These are phyloP conservation scores for Limnothrissa miodon DNA, from an alignment of 2,113 vertebrate species.

Conservation along the genomic window DNA sequence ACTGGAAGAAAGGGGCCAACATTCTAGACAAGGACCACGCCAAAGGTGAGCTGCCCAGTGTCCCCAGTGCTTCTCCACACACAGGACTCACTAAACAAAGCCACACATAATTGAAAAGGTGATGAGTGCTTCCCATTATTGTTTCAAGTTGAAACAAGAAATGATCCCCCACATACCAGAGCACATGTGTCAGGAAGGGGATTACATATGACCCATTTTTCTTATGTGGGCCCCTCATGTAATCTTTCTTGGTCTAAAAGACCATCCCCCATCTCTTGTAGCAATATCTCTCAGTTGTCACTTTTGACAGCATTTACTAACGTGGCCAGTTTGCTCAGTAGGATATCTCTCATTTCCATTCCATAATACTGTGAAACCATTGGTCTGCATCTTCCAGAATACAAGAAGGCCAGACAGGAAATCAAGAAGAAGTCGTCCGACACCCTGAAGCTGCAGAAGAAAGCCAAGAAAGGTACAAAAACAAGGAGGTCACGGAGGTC, in stretches of 20 bases:
- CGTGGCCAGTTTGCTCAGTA: slow-evolving; percentile 1
- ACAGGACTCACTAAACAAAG: too few relatives aligned
- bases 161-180: not conserved
- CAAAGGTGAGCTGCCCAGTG: slow-evolving; percentile 69
- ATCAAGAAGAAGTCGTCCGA: slow-evolving; percentile 98
- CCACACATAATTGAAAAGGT: not conserved
- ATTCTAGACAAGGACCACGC: slow-evolving; percentile 95
- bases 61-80: not conserved
- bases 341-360: not conserved
- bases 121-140: not conserved
- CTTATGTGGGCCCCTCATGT: not conserved
- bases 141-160: not conserved
- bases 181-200: not conserved
- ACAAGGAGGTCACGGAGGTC: not conserved
- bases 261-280: not conserved
- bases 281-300: not conserved
- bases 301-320: not conserved
- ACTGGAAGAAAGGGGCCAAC: slow-evolving; percentile 94
- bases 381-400: slow-evolving; percentile 71
- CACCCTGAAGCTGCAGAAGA: slow-evolving; percentile 96
- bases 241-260: not conserved
- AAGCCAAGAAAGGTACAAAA: slow-evolving; percentile 90
- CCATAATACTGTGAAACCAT: not conserved
- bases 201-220: not conserved
- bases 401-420: slow-evolving; percentile 92